These are phyloP conservation scores for Galerucella pusilla DNA, from an alignment of 2,888 invertebrate genomes.

Conservation along the genomic window DNA sequence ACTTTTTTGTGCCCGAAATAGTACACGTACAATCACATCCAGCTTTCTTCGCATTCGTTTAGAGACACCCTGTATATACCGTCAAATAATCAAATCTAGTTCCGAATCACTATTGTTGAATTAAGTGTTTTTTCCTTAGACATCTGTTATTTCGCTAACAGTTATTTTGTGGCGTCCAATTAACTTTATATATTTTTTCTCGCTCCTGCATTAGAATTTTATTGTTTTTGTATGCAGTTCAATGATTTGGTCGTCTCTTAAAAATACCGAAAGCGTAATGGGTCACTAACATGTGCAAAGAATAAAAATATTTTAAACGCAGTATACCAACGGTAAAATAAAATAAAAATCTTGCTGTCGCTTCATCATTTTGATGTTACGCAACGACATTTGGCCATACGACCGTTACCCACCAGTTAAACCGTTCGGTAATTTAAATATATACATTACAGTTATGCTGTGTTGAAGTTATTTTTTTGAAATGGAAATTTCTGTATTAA, in stretches of 20 bases:
- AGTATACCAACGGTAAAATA: not conserved
- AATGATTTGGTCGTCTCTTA: not conserved
- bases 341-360: not conserved
- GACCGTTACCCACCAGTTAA: not conserved
- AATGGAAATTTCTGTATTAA: not conserved
- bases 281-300: not conserved
- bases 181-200: no score
- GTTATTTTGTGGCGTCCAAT: no score
- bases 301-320: not conserved
- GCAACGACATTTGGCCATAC: not conserved
- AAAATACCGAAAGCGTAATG: not conserved
- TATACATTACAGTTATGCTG: not conserved
- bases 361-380: not conserved
- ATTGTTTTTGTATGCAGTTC: no score
- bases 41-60: no score
- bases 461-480: not conserved
- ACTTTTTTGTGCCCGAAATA: no score
- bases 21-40: no score
- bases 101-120: no score
- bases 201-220: no score
- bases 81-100: no score
- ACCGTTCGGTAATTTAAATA: conserved; percentile 3
- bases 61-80: no score
- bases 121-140: no score
- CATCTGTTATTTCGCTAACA: no score